Conservation (phyloP, 92 coral and sea anemone genomes). For the Paramuricea clavata region DNA sequence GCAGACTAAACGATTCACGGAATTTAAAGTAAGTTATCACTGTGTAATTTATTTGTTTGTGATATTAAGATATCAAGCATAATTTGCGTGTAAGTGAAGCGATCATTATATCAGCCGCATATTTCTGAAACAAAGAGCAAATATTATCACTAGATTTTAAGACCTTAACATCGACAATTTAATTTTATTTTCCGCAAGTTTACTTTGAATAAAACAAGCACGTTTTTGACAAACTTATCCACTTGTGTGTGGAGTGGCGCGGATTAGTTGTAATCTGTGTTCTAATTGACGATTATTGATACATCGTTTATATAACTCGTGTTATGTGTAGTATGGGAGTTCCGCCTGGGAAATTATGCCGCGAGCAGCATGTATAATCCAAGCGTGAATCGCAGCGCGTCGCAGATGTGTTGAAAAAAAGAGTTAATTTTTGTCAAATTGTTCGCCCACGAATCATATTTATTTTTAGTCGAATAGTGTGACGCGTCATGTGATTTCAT, state of each 20-base stretch:
- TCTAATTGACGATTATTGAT: conserved; percentile 4
- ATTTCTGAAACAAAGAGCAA: no score
- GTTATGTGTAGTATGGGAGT: not conserved
- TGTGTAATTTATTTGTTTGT: not conserved
- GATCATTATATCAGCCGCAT: not conserved
- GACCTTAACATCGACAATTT: no score
- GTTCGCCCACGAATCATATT: not conserved
- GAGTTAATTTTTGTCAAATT: not conserved
- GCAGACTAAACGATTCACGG: not conserved
- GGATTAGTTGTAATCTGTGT: conserved; percentile 1
- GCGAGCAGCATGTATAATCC: not conserved
- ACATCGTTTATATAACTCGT: not conserved
- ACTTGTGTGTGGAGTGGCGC: not conserved
- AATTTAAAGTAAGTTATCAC: not conserved
- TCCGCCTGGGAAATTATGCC: not conserved
- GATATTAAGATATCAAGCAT: not conserved
- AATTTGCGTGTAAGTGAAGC: not conserved
- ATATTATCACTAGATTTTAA: no score
- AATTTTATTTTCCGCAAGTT: not conserved
- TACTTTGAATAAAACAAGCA: not conserved
- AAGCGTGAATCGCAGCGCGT: not conserved
- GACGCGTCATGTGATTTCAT: not conserved
- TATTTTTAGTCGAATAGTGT: conserved; percentile 10
- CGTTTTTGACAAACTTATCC: not conserved
- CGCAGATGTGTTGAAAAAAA: not conserved